phyloP scores from a whole-genome alignment of 2,797 vertebrate genomes.

The Bradypus variegatus region DNA sequence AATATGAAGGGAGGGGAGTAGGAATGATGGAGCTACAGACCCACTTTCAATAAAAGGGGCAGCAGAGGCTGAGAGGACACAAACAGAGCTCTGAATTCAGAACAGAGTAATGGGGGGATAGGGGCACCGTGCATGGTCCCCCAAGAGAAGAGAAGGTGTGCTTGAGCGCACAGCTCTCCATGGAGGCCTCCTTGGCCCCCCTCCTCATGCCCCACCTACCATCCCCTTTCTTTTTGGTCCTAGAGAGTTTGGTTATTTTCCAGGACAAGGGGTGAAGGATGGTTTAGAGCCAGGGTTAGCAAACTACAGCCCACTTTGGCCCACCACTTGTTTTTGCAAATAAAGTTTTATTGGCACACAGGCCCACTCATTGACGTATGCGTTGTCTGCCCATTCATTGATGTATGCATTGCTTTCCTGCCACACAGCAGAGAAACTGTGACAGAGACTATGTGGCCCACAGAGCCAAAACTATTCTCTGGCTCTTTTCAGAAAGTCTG shows the following conservation, averaged over 20 bases:
- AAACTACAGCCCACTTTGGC: neutral
- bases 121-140: neutral
- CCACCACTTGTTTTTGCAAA: neutral
- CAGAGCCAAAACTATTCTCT: neutral
- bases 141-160: neutral
- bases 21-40: neutral
- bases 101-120: neutral
- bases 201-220: neutral
- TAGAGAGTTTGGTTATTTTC: neutral
- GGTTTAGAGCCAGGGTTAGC: neutral
- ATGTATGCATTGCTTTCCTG: neutral
- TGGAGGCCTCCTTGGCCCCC: neutral
- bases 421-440: neutral
- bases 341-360: constrained; percentile 25
- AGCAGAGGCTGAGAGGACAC: neutral
- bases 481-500: neutral
- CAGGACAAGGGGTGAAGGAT: neutral
- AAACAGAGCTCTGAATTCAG: neutral
- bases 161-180: neutral
- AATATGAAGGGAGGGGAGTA: neutral
- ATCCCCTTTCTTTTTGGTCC: neutral
- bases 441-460: neutral
- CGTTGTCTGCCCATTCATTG: neutral
- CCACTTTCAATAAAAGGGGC: neutral
- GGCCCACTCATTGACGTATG: neutral